Percentiles rank a stretch among this genome's conserved stretches.
Evolutionary conservation across 2,888 invertebrate genomes (phyloP).

Genomic region (Scrobipalpa costella): DNA sequence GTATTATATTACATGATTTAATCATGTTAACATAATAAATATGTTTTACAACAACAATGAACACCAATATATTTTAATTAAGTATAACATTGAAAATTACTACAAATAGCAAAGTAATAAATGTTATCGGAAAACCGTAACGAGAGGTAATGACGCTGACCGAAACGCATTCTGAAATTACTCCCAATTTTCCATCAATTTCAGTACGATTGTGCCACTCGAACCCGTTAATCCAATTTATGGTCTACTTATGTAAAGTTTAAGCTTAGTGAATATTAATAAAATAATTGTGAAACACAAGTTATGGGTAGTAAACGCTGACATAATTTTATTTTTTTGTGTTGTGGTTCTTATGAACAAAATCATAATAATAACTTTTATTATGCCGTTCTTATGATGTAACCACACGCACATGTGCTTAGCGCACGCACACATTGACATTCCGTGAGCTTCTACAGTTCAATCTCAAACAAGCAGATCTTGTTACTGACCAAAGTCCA

Average conservation of each 20-base stretch:
- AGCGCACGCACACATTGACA: conserved; percentile 32
- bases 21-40: background rate
- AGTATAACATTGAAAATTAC: conserved; percentile 28
- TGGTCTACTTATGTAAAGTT: background rate
- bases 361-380: too few species aligned
- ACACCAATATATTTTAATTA: background rate
- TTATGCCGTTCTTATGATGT: too few species aligned
- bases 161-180: conserved; percentile 9
- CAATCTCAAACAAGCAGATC: conserved; percentile 60
- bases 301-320: too few species aligned
- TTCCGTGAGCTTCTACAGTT: conserved; percentile 51
- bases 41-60: background rate
- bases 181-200: conserved; percentile 4
- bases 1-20: conserved; percentile 28
- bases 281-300: too few species aligned
- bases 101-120: conserved; percentile 5
- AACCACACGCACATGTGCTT: background rate
- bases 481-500: conserved; percentile 47
- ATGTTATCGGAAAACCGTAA: conserved; percentile 48
- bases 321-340: too few species aligned
- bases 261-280: too few species aligned
- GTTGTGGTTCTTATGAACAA: too few species aligned
- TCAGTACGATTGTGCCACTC: background rate
- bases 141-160: conserved; percentile 30
- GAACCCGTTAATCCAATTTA: background rate